Evolutionary conservation across 2,113 vertebrate species (phyloP), one percentile per base, ranked within the genome.

Genomic region (Lucifuga dentata): DNA sequence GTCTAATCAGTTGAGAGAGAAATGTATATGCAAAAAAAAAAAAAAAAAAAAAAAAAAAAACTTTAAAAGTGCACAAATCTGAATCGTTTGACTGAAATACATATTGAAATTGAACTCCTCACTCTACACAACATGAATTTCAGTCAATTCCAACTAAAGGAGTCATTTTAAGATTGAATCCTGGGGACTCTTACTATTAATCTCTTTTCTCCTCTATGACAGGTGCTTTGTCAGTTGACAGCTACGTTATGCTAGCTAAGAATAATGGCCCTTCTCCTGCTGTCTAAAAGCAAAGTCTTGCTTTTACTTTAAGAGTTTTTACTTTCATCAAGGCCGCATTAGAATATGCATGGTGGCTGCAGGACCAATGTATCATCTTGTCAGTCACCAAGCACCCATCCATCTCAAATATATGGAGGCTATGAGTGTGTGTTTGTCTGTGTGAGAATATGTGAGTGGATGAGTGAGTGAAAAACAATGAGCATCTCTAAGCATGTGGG

Each of bases 271-370:
- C 21, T 51, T 48, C 23, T 68, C 16, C 60, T 41, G 46, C 68
- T 59, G 21, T 71, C 81, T 69, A 12, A 76, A 78, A 76, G 59
- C 61, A 68, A 77, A 80, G 58, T 72, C 58, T 55, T 69, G 73
- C 51, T 79, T 63, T 77, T 48, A 56, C 61, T 70, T 41, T 58
- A 32, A 39, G 43, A 72, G 36, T 56, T 67, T 51, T 16, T 60
- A 68, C 67, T 83, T 68, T 80, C 46, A 62, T 72, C 58, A 38
- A 52, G 66, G 80, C 66, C 23, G 8, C 38, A 63, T 74, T 59
- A 80, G 78, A 80, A 85, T 86, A 85, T 83, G 73, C 36, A 84
- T 73, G 83, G 33, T 35, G 56, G 60, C 76, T 58, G 52, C 11
- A 3, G 59, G 70, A 45, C 74, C 65, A 11, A 85, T 73, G 72